Evolutionary conservation across 2,797 vertebrate genomes (phyloP).

Genomic region (Pyrocephalus nanus): DNA sequence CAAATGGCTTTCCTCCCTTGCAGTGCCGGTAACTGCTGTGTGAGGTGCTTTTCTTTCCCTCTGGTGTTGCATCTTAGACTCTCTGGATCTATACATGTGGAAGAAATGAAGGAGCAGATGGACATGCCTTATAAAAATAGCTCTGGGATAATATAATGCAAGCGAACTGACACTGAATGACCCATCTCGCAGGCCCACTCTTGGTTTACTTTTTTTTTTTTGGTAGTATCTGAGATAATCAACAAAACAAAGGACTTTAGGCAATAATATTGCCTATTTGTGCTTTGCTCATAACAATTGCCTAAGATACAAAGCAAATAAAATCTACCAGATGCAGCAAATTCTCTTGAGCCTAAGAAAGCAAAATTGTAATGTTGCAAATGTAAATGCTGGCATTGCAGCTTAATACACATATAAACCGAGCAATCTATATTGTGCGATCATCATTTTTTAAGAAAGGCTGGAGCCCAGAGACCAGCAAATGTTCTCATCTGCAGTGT

Average conservation of each 20-base stretch:
- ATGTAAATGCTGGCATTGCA: slow-evolving; percentile 69
- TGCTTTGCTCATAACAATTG: slow-evolving; percentile 19
- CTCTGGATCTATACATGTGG: neutral
- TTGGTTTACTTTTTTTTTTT: neutral
- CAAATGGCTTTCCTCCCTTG: neutral
- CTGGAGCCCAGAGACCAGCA: slow-evolving; percentile 65
- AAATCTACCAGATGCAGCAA: slow-evolving; percentile 55
- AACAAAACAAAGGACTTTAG: slow-evolving; percentile 1
- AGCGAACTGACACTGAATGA: slow-evolving; percentile 7
- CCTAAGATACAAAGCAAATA: slow-evolving; percentile 42
- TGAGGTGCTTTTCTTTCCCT: neutral
- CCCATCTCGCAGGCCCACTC: neutral
- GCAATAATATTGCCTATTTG: slow-evolving; percentile 6
- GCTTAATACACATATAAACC: slow-evolving; percentile 53
- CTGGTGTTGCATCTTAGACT: neutral
- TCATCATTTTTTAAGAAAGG: slow-evolving; percentile 72
- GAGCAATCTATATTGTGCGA: slow-evolving; percentile 65
- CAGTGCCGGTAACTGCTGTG: neutral
- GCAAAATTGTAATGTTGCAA: slow-evolving; percentile 50
- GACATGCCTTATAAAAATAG: neutral
- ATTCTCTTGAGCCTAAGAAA: slow-evolving; percentile 52
- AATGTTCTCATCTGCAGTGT: slow-evolving; percentile 66
- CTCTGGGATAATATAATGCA: neutral
- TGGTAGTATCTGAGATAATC: neutral
- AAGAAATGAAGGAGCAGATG: slow-evolving; percentile 36